phyloP scores from a whole-genome alignment of 2,888 invertebrate species.

The Acrocyrtus sp. region DNA sequence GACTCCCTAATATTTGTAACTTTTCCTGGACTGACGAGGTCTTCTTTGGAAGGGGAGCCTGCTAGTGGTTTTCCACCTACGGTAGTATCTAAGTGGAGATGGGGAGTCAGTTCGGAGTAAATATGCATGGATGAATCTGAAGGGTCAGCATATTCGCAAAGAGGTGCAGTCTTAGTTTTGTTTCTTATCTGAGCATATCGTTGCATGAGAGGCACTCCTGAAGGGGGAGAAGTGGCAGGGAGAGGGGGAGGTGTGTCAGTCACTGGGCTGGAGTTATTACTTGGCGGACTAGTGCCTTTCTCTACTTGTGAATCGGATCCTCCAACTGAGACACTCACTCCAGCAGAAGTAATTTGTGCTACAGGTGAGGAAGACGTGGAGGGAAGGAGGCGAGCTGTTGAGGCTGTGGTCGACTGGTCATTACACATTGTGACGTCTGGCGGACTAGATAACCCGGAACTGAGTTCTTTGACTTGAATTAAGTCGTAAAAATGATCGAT shows the following conservation, averaged over 20 bases:
- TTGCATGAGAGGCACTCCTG: conserved; percentile 28
- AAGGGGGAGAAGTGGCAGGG: conserved; percentile 36
- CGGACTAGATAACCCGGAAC: conserved; percentile 58
- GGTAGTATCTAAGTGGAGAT: conserved; percentile 30
- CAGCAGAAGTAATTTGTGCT: conserved; percentile 29
- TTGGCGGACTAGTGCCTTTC: conserved; percentile 1
- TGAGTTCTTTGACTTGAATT: conserved; percentile 67
- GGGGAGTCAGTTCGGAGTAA: conserved; percentile 60
- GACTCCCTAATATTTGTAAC: conserved; percentile 11
- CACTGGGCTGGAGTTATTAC: conserved; percentile 35
- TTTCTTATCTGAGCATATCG: conserved; percentile 49
- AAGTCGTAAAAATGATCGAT: conserved; percentile 79
- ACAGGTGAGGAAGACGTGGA: conserved; percentile 45
- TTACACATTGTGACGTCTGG: conserved; percentile 63
- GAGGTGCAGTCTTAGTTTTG: conserved; percentile 61
- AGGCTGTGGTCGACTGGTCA: conserved; percentile 35
- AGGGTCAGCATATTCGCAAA: conserved; percentile 69
- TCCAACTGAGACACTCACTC: conserved; percentile 45
- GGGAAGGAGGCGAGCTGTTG: conserved; percentile 42
- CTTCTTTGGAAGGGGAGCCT: conserved; percentile 10
- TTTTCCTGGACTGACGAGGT: conserved; percentile 27
- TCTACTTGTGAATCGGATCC: conserved; percentile 21
- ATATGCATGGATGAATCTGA: conserved; percentile 60
- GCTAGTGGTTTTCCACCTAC: conserved; percentile 15
- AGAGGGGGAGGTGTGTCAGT: conserved; percentile 41